These are phyloP conservation scores for Pseudolaguvia tuberculata DNA, from an alignment of 2,113 vertebrate genomes.

Conservation along the genomic window DNA sequence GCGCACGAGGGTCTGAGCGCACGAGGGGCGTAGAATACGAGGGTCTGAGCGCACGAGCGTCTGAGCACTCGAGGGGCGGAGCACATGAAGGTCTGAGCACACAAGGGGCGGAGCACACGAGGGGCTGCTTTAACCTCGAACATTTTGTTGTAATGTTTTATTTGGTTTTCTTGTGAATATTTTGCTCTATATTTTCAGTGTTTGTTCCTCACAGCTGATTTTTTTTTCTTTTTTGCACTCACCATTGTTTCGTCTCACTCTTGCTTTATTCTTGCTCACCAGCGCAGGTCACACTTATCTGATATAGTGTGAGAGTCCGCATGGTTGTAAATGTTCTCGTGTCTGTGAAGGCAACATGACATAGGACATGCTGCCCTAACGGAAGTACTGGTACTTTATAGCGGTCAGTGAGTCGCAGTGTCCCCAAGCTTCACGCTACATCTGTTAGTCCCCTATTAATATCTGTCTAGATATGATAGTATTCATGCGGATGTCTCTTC, in stretches of 20 bases:
- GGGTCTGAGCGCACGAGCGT: too few relatives aligned
- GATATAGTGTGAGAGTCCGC: constrained; percentile 31
- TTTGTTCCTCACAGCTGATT: constrained; percentile 2
- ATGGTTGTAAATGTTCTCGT: constrained; percentile 12
- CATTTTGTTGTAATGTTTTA: not conserved
- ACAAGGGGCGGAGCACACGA: too few relatives aligned
- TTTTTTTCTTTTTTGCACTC: not conserved
- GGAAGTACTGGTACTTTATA: not conserved
- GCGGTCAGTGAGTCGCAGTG: constrained; percentile 12
- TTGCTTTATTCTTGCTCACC: constrained; percentile 5
- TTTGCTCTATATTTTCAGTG: constrained; percentile 5
- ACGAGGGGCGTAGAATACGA: too few relatives aligned
- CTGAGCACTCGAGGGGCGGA: too few relatives aligned
- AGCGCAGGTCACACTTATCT: constrained; percentile 9
- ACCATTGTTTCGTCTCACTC: not conserved
- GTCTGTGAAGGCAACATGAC: constrained; percentile 7
- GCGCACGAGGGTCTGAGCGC: too few relatives aligned
- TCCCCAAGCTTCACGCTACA: constrained; percentile 36
- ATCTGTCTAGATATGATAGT: not conserved
- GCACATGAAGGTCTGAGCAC: too few relatives aligned
- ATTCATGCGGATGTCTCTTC: not conserved
- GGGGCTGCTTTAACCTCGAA: not conserved
- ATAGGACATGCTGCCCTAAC: constrained; percentile 31
- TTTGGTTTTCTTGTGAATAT: not conserved
- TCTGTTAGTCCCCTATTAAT: constrained; percentile 22